These are phyloP conservation scores for Cosmopolites sordidus DNA, from an alignment of 2,888 invertebrate genomes.

Conservation along the genomic window DNA sequence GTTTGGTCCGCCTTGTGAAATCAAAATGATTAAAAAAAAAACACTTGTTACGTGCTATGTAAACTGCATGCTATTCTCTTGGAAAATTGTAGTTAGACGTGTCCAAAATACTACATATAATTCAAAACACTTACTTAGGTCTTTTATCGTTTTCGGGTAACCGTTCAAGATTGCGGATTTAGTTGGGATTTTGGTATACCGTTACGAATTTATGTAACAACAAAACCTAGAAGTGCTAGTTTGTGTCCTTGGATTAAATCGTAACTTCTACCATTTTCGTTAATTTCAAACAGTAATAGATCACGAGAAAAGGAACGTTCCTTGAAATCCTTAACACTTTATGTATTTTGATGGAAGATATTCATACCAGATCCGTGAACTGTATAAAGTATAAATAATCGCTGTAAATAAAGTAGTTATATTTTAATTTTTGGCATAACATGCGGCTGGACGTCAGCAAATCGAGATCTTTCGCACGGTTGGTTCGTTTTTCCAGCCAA, in stretches of 20 bases:
- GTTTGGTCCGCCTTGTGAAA: conserved; percentile 22
- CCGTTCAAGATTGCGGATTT: conserved; percentile 12
- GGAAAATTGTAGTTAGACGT: conserved; percentile 45
- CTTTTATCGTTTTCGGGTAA: conserved; percentile 16
- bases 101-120: conserved; percentile 45
- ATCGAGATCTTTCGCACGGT: conserved; percentile 7
- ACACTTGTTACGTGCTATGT: conserved; percentile 43
- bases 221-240: conserved; percentile 23
- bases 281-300: background rate
- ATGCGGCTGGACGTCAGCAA: background rate
- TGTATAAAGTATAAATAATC: conserved; percentile 20
- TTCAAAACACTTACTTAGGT: conserved; percentile 30
- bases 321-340: no score
- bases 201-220: conserved; percentile 27
- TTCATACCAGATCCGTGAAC: background rate
- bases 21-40: conserved; percentile 10
- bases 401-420: conserved; percentile 20
- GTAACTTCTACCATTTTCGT: background rate
- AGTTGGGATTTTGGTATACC: conserved; percentile 12
- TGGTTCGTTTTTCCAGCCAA: background rate
- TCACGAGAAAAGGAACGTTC: no score
- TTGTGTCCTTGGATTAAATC: conserved; percentile 12
- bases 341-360: background rate
- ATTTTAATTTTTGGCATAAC: conserved; percentile 17
- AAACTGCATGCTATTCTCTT: conserved; percentile 45